Evolutionary conservation across 2,888 invertebrate genomes (phyloP), one percentile per base, ranked within the genome.

Genomic region (Embidobia sp.): DNA sequence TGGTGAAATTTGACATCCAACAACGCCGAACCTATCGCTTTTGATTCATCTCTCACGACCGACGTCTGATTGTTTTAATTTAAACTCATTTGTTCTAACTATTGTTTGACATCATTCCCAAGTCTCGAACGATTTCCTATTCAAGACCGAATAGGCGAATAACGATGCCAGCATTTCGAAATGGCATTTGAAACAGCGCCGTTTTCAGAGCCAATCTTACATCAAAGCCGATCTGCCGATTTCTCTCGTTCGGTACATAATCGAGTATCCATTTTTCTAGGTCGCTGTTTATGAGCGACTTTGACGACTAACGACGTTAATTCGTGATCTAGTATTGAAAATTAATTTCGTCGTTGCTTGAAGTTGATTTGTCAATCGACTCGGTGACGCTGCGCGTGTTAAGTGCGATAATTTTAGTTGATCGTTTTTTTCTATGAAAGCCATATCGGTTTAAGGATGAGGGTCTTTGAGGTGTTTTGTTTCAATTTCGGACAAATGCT

Each of bases 221-320:
- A 55, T 72, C 72, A 63, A 70, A 63, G 51, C 29, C 48, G 31
- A 63, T 55, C 40, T 55, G 44, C 55, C 49, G 74, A 51, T 66
- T 74, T 66, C 66, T 74, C 74, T 66, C 27, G 57, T 53, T 59
- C 35, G 29, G 46, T 59, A 22, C 27, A 55, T 64, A 73, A 73
- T 72, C 37, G 53, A 16, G 15, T 18, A n/a, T 18, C 15, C 13
- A 31, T n/a, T 29, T 63, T 72, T 72, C 48, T 55, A 72, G 72
- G 63, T 63, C 63, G 37, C 22, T 16, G 26, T 70, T 70, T 53
- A 70, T 70, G 49, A 67, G 22, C 48, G 11, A 67, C 46, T 53
- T 53, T 44, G 35, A 59, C 31, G 27, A 10, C 18, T 59, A 70
- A 46, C 61, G 70, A 61, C 42, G 27, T 61, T 53, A 46, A 37